Evolutionary conservation across 2,797 vertebrate species (phyloP).

Genomic region (Urosaurus nigricauda): DNA sequence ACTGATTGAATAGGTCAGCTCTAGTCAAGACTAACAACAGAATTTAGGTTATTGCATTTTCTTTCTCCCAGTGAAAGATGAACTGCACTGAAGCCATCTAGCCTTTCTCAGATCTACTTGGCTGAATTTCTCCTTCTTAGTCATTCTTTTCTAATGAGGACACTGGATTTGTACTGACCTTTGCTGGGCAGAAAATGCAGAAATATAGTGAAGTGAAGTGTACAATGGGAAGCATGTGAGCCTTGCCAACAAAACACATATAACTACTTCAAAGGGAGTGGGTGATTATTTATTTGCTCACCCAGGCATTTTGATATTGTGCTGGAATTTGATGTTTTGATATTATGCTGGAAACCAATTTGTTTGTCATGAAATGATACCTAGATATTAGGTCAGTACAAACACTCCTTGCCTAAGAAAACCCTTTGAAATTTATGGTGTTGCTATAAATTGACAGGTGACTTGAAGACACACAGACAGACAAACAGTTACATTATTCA

Average conservation of each 20-base stretch:
- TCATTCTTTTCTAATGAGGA: constrained; percentile 22
- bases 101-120: constrained; percentile 20
- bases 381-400: background rate
- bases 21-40: background rate
- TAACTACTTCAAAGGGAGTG: background rate
- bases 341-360: background rate
- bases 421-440: too few species aligned
- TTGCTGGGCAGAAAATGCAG: background rate
- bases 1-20: background rate
- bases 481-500: background rate
- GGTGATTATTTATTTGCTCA: background rate
- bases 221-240: background rate
- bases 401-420: too few species aligned
- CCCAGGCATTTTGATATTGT: background rate
- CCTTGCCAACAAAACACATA: fast-evolving
- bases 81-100: constrained; percentile 16
- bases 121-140: constrained; percentile 6
- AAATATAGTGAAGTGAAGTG: background rate
- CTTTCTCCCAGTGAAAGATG: background rate
- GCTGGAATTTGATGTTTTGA: too few species aligned
- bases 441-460: too few species aligned
- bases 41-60: background rate
- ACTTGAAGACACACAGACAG: too few species aligned
- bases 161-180: background rate
- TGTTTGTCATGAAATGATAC: constrained; percentile 11